Conservation (phyloP, 2,797 vertebrate genomes). For the Eptatretus atami region DNA sequence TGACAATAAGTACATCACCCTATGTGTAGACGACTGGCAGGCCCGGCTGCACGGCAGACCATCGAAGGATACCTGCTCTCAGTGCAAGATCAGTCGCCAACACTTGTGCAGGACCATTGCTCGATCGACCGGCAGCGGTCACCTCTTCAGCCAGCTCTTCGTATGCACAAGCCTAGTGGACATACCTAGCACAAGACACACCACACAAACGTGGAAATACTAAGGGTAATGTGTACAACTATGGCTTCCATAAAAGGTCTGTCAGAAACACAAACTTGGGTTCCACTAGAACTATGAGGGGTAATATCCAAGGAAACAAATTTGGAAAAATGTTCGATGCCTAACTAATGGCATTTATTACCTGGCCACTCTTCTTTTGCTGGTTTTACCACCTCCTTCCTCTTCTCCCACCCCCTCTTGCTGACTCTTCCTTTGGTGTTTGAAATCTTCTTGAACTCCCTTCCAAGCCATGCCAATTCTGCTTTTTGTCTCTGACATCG, state of each 20-base stretch:
- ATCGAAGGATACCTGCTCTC: conserved; percentile 74
- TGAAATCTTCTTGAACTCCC: conserved; percentile 15
- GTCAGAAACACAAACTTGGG: no score
- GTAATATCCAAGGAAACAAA: no score
- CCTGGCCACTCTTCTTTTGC: background rate
- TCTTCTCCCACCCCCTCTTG: conserved; percentile 14
- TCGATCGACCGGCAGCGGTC: conserved; percentile 86
- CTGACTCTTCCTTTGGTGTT: conserved; percentile 12
- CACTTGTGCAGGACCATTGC: conserved; percentile 94
- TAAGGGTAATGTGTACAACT: no score
- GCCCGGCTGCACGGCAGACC: conserved; percentile 55
- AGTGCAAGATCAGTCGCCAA: conserved; percentile 88
- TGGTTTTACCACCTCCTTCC: conserved; percentile 8
- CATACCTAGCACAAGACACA: no score
- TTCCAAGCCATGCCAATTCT: conserved; percentile 48
- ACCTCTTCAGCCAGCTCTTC: conserved; percentile 74
- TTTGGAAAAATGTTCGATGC: no score
- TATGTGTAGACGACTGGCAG: conserved; percentile 38
- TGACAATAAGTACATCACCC: conserved; percentile 25
- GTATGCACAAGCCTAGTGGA: conserved; percentile 46
- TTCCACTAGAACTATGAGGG: no score
- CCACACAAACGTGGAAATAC: no score
- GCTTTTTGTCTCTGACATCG: conserved; percentile 61
- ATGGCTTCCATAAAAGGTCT: no score
- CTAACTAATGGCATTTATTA: background rate